phyloP scores from a whole-genome alignment of 2,888 invertebrate species.

The Steinernema carpocapsae region DNA sequence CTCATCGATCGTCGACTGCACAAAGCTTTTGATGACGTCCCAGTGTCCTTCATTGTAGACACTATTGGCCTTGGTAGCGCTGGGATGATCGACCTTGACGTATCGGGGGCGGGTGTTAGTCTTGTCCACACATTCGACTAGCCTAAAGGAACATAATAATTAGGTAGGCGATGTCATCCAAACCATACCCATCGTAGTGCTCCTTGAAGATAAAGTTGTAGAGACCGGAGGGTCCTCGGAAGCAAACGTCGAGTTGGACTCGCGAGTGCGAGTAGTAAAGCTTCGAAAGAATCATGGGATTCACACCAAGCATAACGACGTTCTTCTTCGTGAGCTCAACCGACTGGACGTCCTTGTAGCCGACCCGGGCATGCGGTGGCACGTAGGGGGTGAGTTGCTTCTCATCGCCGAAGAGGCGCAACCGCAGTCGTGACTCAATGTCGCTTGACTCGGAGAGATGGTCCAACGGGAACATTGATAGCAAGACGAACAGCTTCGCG shows the following conservation, averaged over 20 bases:
- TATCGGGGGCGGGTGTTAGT: background rate
- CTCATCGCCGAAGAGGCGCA: background rate
- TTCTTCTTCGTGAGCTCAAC: no score
- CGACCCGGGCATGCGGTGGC: background rate
- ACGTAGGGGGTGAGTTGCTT: background rate
- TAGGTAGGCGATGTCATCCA: background rate
- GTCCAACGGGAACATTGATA: background rate
- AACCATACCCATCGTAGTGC: background rate
- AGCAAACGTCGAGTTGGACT: background rate
- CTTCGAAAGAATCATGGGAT: background rate
- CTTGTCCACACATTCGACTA: no score
- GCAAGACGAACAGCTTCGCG: background rate
- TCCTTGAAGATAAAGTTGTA: background rate
- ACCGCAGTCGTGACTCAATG: no score
- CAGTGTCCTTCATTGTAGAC: no score
- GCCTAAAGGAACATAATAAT: background rate
- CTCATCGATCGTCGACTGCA: background rate
- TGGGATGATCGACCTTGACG: background rate
- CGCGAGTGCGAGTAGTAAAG: background rate
- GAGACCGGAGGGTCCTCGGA: background rate
- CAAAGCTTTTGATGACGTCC: no score
- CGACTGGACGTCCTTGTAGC: background rate
- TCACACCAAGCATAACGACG: background rate
- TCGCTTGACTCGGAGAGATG: no score
- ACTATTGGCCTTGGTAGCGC: no score